Conservation (phyloP, 1,140 invertebrate species). For the Eumaeus atala region DNA sequence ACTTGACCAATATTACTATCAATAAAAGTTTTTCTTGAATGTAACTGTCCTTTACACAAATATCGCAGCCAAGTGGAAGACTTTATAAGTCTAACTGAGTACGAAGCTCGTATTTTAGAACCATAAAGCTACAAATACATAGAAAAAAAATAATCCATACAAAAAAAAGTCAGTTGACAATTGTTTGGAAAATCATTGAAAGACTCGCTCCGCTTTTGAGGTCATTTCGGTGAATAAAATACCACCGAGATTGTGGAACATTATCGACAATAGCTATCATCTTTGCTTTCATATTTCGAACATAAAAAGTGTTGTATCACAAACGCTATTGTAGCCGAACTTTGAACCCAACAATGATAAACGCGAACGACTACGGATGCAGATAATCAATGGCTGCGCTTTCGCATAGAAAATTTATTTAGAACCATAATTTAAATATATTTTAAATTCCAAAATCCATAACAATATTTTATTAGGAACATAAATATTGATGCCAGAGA, state of each 20-base stretch:
- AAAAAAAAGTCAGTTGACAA: no score
- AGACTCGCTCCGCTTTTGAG: no score
- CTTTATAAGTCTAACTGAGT: no score
- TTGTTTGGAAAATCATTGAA: no score
- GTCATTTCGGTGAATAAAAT: no score
- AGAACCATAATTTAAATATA: constrained; percentile 1
- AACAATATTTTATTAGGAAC: not conserved
- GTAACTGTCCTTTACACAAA: no score
- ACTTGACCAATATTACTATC: no score
- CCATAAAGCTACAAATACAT: no score
- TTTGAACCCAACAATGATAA: constrained; percentile 60
- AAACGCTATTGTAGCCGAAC: constrained; percentile 50
- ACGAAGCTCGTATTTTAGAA: no score
- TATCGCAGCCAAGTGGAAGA: no score
- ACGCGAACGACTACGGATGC: constrained; percentile 44
- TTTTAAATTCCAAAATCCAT: constrained; percentile 1
- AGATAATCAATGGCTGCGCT: constrained; percentile 44
- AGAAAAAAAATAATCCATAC: no score
- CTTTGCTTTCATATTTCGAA: constrained; percentile 1
- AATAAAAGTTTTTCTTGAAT: no score
- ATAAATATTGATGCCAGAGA: not conserved
- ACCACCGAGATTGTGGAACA: not conserved
- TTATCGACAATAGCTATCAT: not conserved
- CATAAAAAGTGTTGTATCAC: constrained; percentile 34
- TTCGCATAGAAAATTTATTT: constrained; percentile 32